Conservation (phyloP, 2,888 invertebrate species). For the Caenorhabditis doughertyi region DNA sequence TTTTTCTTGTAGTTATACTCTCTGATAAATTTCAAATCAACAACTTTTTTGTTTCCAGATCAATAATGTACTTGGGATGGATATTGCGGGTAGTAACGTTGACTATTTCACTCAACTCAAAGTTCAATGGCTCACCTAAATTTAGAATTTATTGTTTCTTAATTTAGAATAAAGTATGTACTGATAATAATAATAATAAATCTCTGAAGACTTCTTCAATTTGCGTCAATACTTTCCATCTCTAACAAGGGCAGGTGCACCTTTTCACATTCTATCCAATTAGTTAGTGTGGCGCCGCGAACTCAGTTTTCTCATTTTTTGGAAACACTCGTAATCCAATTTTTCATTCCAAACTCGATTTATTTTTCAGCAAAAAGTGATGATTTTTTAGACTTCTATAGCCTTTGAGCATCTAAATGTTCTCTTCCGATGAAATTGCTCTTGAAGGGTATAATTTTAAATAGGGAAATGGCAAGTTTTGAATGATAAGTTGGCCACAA, state of each 20-base stretch:
- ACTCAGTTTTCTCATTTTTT: too few relatives aligned
- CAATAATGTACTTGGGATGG: constrained; percentile 60
- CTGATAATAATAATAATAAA: constrained; percentile 3
- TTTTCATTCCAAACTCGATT: too few relatives aligned
- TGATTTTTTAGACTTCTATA: too few relatives aligned
- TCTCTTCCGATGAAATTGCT: too few relatives aligned
- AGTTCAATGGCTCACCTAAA: constrained; percentile 55
- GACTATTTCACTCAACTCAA: constrained; percentile 58
- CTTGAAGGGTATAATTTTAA: not conserved
- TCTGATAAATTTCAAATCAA: not conserved
- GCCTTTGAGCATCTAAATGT: too few relatives aligned
- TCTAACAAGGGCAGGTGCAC: too few relatives aligned
- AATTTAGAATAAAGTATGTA: constrained; percentile 11
- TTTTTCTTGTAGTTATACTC: constrained; percentile 1
- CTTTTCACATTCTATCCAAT: too few relatives aligned
- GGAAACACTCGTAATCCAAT: too few relatives aligned
- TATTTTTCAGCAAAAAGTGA: too few relatives aligned
- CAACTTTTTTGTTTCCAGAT: constrained; percentile 47
- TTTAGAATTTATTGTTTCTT: not conserved
- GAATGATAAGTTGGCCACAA: too few relatives aligned
- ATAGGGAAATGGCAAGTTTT: not conserved
- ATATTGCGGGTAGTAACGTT: constrained; percentile 47
- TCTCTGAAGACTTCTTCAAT: not conserved
- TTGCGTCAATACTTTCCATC: too few relatives aligned
- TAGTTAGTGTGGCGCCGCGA: too few relatives aligned